These are phyloP conservation scores for Macquaria australasica DNA, from an alignment of 2,113 vertebrate species.

Conservation along the genomic window DNA sequence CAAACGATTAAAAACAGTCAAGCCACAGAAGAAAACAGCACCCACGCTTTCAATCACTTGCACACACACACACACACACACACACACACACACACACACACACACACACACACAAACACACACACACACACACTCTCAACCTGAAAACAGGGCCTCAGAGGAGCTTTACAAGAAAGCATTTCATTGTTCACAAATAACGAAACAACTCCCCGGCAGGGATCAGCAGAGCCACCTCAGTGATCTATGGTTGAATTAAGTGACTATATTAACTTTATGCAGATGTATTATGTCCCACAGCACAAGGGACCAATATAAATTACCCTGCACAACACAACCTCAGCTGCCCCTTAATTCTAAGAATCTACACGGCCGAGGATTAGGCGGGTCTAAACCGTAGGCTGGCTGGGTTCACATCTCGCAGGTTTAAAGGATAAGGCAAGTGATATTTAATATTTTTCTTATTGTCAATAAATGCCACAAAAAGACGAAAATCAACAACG, in stretches of 20 bases:
- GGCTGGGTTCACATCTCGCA: constrained; percentile 1
- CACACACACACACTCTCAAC: neutral
- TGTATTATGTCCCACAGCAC: constrained; percentile 30
- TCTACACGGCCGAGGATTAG: constrained; percentile 37
- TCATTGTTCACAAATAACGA: constrained; percentile 26
- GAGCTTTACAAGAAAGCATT: constrained; percentile 43
- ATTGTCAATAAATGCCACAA: constrained; percentile 1
- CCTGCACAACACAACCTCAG: constrained; percentile 17
- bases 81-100: constrained; percentile 7
- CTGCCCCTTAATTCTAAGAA: constrained; percentile 7
- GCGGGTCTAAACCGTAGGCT: neutral
- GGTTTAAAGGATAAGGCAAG: constrained; percentile 33
- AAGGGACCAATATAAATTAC: constrained; percentile 35
- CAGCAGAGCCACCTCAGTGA: constrained; percentile 48
- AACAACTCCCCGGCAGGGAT: constrained; percentile 53
- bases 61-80: neutral
- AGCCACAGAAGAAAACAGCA: constrained; percentile 26
- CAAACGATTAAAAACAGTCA: constrained; percentile 49
- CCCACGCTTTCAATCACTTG: neutral
- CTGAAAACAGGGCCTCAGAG: constrained; percentile 43
- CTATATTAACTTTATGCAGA: constrained; percentile 62
- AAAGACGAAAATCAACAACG: neutral
- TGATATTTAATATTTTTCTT: neutral
- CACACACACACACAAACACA: neutral
- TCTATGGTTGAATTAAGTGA: constrained; percentile 51